phyloP scores from a whole-genome alignment of 1,140 invertebrate species.

The Drosophila ironensis region DNA sequence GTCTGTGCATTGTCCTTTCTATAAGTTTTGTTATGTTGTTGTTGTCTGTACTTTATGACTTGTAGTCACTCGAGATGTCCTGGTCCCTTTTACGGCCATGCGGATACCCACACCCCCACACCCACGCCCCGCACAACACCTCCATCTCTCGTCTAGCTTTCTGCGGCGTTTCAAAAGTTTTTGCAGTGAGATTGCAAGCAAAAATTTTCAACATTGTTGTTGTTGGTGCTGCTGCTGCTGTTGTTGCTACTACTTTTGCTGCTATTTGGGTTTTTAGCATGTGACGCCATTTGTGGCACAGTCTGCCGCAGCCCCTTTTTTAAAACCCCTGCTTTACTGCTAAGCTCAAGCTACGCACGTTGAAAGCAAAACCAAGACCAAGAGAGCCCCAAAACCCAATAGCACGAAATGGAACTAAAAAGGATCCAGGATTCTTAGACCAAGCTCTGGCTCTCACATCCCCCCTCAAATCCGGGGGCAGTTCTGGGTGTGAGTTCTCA shows the following conservation, averaged over 20 bases:
- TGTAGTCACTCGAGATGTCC: constrained; percentile 58
- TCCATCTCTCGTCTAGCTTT: no score
- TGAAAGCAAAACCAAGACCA: constrained; percentile 28
- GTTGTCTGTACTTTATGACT: constrained; percentile 71
- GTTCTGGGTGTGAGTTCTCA: constrained; percentile 9
- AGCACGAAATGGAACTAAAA: constrained; percentile 45
- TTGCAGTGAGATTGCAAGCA: constrained; percentile 53
- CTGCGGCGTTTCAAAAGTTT: constrained; percentile 48
- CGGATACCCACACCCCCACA: neutral
- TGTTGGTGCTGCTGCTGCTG: constrained; percentile 8
- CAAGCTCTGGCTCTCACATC: neutral
- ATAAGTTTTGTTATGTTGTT: constrained; percentile 22
- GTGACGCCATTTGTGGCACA: constrained; percentile 37
- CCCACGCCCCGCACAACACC: constrained; percentile 5
- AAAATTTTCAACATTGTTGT: constrained; percentile 40
- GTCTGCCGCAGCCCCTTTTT: constrained; percentile 6
- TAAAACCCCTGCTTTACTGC: neutral
- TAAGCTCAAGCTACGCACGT: constrained; percentile 11
- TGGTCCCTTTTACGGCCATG: neutral
- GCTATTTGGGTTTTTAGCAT: constrained; percentile 46
- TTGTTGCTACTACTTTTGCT: constrained; percentile 8
- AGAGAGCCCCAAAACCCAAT: constrained; percentile 54
- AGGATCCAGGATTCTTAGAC: constrained; percentile 28
- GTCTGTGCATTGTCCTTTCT: constrained; percentile 28
- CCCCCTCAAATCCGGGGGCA: neutral